Conservation (phyloP, 2,797 vertebrate species). For the Spinus olivaceus region DNA sequence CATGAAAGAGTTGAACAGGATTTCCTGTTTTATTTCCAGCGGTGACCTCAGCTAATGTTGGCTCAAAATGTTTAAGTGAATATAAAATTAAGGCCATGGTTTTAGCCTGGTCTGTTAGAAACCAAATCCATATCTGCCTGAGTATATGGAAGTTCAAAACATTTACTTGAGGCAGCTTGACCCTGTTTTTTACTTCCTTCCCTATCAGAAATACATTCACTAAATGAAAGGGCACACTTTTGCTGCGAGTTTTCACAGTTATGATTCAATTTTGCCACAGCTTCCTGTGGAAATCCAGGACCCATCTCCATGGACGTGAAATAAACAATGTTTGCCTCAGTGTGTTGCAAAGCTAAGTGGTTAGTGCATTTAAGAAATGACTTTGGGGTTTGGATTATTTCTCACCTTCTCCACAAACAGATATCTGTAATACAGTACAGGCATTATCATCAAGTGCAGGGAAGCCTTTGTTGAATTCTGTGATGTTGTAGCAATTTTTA, state of each 20-base stretch:
- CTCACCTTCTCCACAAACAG: not conserved
- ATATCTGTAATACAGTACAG: not conserved
- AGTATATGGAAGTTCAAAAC: not conserved
- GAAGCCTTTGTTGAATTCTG: not conserved
- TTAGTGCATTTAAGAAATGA: not conserved
- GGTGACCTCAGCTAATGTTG: not conserved
- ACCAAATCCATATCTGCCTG: not conserved
- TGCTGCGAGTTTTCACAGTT: constrained; percentile 5
- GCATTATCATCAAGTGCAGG: not conserved
- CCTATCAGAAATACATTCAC: not conserved
- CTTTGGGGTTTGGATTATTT: not conserved
- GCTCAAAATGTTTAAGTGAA: not conserved
- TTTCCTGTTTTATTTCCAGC: not conserved
- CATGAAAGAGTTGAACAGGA: not conserved
- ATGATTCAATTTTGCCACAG: not conserved
- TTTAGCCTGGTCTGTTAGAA: not conserved
- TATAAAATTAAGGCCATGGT: not conserved
- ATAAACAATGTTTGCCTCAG: not conserved
- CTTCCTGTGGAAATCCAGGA: not conserved
- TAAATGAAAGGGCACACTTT: not conserved
- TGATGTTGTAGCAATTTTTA: not conserved
- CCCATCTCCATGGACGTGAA: not conserved
- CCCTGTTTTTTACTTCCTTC: not conserved
- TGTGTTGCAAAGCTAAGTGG: constrained; percentile 25
- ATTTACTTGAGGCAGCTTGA: not conserved